Conservation (phyloP, 2,888 invertebrate species). For the Terebella lapidaria region DNA sequence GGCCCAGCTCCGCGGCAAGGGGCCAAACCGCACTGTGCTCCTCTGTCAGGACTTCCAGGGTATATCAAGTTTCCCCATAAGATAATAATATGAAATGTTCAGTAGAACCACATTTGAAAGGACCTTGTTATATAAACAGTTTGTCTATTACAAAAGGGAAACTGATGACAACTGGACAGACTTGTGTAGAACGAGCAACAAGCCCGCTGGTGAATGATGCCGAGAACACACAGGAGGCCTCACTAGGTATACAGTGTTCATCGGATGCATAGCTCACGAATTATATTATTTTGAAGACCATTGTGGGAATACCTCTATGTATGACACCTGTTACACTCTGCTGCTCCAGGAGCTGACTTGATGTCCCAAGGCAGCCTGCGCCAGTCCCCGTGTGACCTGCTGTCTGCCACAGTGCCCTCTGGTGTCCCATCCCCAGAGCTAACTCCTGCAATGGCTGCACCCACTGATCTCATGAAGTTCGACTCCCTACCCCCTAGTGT, state of each 20-base stretch:
- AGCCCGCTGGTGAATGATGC: too few relatives aligned
- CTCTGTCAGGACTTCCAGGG: constrained; percentile 30
- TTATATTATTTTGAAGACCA: too few relatives aligned
- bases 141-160: too few relatives aligned
- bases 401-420: constrained; percentile 38
- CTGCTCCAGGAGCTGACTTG: constrained; percentile 1
- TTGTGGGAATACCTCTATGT: too few relatives aligned
- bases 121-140: too few relatives aligned
- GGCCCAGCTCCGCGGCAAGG: constrained; percentile 55
- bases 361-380: constrained; percentile 1
- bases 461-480: constrained; percentile 35
- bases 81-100: background rate
- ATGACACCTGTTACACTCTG: constrained; percentile 1
- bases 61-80: background rate
- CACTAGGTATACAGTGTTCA: too few relatives aligned
- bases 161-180: too few relatives aligned
- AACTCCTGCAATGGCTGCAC: constrained; percentile 22
- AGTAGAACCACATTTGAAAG: too few relatives aligned
- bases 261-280: too few relatives aligned
- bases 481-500: constrained; percentile 6
- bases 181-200: too few relatives aligned
- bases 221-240: too few relatives aligned
- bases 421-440: constrained; percentile 43
- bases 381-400: constrained; percentile 28
- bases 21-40: constrained; percentile 39